Conservation (phyloP, 2,113 vertebrate species). For the Climacteris rufus region DNA sequence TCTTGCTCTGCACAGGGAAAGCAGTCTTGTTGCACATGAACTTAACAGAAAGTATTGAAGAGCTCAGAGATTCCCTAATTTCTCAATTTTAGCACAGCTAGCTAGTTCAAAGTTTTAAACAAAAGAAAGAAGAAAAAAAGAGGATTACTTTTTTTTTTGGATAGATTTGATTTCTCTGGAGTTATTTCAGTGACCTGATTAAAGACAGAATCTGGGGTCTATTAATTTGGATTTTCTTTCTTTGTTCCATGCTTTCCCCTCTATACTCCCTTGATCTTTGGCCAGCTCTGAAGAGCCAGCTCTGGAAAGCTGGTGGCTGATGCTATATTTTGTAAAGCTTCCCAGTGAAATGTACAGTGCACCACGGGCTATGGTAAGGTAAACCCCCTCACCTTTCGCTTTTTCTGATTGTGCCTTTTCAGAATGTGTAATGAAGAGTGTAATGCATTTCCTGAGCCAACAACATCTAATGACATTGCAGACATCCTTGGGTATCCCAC, state of each 20-base stretch:
- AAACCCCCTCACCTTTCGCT: background rate
- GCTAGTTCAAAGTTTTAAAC: background rate
- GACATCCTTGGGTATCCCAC: too few relatives aligned
- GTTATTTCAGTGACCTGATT: background rate
- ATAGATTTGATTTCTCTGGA: background rate
- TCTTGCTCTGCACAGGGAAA: background rate
- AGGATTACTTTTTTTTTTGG: background rate
- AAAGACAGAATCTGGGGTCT: background rate
- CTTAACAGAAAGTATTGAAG: background rate
- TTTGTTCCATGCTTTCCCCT: background rate
- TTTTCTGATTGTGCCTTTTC: background rate
- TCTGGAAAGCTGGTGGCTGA: background rate
- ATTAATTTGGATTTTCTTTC: background rate
- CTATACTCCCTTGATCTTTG: background rate
- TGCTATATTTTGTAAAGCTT: background rate
- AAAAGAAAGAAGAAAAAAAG: background rate
- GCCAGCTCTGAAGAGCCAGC: background rate
- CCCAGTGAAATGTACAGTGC: rapidly evolving
- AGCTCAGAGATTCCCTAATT: background rate
- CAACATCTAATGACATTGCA: too few relatives aligned
- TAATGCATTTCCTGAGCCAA: background rate
- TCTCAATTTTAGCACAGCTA: background rate
- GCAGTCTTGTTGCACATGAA: background rate
- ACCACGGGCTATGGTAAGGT: background rate
- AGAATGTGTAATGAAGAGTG: background rate